Conservation (phyloP, 2,888 invertebrate species). For the Pseudeuparius sepicola region DNA sequence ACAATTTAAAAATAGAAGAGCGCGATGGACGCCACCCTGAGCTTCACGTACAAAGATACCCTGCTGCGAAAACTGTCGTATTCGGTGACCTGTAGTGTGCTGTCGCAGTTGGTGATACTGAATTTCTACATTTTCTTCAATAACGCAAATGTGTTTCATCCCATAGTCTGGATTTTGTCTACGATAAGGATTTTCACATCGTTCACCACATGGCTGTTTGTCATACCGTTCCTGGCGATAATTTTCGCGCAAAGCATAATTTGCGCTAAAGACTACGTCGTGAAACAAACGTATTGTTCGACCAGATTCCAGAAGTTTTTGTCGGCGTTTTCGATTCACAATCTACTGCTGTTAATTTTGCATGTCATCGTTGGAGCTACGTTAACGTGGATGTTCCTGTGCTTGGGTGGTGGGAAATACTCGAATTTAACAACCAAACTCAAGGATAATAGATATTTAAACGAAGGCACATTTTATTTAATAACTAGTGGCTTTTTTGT, state of each 20-base stretch:
- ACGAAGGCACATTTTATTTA: constrained; percentile 58
- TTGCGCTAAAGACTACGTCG: constrained; percentile 58
- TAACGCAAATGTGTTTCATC: constrained; percentile 55
- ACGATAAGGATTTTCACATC: constrained; percentile 50
- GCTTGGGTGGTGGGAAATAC: constrained; percentile 51
- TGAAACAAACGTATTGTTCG: constrained; percentile 49
- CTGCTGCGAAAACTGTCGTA: constrained; percentile 47
- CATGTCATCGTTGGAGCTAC: constrained; percentile 56
- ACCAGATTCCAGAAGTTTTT: constrained; percentile 59
- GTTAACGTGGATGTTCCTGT: constrained; percentile 59
- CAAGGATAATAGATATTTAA: constrained; percentile 42
- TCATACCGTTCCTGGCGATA: constrained; percentile 51
- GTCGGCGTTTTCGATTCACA: constrained; percentile 51
- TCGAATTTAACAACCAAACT: constrained; percentile 44
- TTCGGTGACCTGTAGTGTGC: constrained; percentile 35
- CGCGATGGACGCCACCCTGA: too few relatives aligned
- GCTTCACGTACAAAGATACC: constrained; percentile 50
- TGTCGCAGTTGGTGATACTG: constrained; percentile 34
- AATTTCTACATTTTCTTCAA: constrained; percentile 39
- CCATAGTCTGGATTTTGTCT: constrained; percentile 52
- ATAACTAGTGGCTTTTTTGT: constrained; percentile 59
- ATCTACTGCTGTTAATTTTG: constrained; percentile 45
- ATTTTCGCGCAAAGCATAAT: constrained; percentile 63
- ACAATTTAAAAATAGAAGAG: too few relatives aligned
- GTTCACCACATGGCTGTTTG: constrained; percentile 54